Conservation (phyloP, 2,113 vertebrate species). For the Gnathochromis pfefferi region DNA sequence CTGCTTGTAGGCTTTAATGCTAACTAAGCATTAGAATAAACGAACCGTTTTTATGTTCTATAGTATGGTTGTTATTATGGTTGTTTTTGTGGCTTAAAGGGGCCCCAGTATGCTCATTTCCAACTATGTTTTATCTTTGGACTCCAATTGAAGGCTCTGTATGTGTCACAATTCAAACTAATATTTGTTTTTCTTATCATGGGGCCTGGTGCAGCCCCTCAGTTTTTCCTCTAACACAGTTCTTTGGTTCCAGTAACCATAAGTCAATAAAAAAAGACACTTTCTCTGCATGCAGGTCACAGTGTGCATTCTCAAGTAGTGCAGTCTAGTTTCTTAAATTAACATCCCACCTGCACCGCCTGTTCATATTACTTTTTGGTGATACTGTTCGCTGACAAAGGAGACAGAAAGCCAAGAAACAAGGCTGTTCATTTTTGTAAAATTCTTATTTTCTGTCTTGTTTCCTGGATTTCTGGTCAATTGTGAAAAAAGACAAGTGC, state of each 20-base stretch:
- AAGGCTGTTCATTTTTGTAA: neutral
- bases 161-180: neutral
- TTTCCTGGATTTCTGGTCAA: neutral
- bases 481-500: neutral
- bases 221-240: neutral
- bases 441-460: neutral
- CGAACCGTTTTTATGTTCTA: rapidly evolving
- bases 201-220: neutral
- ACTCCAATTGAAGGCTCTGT: neutral
- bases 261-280: neutral
- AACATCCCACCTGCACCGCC: neutral
- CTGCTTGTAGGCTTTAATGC: neutral
- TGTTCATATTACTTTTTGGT: neutral
- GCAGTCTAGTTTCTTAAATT: neutral
- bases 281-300: neutral
- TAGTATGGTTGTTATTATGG: neutral
- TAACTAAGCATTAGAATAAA: neutral
- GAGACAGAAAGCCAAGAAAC: neutral
- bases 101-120: neutral
- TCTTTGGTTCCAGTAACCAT: neutral
- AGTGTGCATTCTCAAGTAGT: neutral
- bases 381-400: neutral
- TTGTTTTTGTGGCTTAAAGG: neutral
- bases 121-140: neutral
- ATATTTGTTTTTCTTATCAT: neutral